A percentile compares a stretch with the other conserved stretches of the same genome.
Conservation (phyloP, 2,888 invertebrate genomes). For the Xanthorhoe designata region DNA sequence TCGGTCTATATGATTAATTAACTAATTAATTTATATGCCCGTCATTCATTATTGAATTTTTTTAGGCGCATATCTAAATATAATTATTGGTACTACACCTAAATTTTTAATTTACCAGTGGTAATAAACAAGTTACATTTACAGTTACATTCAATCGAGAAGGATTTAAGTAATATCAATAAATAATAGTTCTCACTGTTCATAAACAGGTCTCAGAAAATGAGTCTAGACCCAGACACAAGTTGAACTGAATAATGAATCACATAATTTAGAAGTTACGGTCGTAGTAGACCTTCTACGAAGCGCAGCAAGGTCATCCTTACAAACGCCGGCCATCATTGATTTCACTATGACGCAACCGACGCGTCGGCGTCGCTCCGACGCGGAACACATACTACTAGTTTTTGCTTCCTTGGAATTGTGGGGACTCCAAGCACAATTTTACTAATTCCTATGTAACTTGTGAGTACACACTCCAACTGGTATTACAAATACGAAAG, state of each 20-base stretch:
- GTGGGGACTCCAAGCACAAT: slow-evolving; percentile 46
- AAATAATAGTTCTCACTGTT: not conserved
- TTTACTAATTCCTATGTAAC: slow-evolving; percentile 1
- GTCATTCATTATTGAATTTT: not conserved
- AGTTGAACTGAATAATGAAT: slow-evolving; percentile 28
- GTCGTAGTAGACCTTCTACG: slow-evolving; percentile 38
- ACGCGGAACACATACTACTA: slow-evolving; percentile 62
- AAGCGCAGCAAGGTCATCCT: slow-evolving; percentile 72
- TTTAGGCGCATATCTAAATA: not conserved
- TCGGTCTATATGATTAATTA: not conserved
- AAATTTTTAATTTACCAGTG: too few relatives aligned
- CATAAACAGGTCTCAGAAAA: not conserved
- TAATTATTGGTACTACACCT: not conserved
- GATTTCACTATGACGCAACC: slow-evolving; percentile 79
- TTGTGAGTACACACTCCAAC: not conserved
- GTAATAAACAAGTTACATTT: too few relatives aligned
- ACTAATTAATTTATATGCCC: not conserved
- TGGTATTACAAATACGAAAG: slow-evolving; percentile 19
- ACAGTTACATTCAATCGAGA: not conserved
- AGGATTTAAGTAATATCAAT: not conserved
- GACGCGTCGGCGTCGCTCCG: slow-evolving; percentile 51
- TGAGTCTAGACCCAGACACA: slow-evolving; percentile 21
- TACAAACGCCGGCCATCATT: slow-evolving; percentile 78
- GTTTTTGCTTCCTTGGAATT: slow-evolving; percentile 59
- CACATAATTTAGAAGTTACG: slow-evolving; percentile 34